Conservation (phyloP, 2,797 vertebrate genomes). For the Coluber constrictor region DNA sequence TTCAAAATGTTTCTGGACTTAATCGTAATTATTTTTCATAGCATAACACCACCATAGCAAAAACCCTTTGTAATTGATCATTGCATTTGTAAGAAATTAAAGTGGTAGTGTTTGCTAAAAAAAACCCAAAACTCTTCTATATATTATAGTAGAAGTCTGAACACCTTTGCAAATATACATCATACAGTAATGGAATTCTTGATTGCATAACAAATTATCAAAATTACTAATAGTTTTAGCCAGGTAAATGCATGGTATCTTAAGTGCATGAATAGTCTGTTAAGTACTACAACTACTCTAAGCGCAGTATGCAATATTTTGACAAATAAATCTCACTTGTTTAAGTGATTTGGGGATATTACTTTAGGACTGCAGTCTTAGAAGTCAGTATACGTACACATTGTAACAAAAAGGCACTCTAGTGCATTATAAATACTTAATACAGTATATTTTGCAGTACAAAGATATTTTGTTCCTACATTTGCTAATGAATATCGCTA, state of each 20-base stretch:
- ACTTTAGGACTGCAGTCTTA: background rate
- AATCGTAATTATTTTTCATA: background rate
- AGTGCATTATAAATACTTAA: background rate
- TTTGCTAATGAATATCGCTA: background rate
- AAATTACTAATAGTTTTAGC: background rate
- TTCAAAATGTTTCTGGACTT: background rate
- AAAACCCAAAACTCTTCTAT: too few species aligned
- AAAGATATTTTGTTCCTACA: background rate
- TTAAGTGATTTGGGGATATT: background rate
- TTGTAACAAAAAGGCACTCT: background rate
- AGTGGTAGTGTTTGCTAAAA: background rate
- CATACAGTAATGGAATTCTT: background rate
- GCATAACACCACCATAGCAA: background rate
- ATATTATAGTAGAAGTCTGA: background rate
- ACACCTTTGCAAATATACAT: background rate
- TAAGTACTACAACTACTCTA: background rate
- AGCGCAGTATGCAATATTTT: background rate
- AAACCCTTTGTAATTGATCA: background rate
- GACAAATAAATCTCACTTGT: background rate
- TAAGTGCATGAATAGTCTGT: background rate
- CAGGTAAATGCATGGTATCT: background rate
- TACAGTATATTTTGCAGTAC: background rate
- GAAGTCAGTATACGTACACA: background rate
- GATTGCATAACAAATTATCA: background rate
- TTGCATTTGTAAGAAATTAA: background rate